Evolutionary conservation across 2,888 invertebrate species (phyloP).

Genomic region (Andrena haemorrhoa): DNA sequence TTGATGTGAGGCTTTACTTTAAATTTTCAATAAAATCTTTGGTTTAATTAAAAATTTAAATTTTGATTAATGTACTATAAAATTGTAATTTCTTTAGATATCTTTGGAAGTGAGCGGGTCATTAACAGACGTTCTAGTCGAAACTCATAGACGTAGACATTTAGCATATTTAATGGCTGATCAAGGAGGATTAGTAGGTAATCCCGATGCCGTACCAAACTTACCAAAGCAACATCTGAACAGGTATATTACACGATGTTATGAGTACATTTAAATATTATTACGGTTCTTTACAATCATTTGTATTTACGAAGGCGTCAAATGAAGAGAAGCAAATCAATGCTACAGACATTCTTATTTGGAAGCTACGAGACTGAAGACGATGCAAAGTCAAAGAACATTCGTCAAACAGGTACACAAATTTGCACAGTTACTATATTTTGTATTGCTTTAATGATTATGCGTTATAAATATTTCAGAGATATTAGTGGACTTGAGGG

Average conservation of each 20-base stretch:
- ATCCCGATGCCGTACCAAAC: conserved; percentile 95
- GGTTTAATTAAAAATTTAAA: too few relatives aligned
- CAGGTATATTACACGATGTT: conserved; percentile 84
- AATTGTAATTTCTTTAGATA: conserved; percentile 84
- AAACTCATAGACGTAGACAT: conserved; percentile 96
- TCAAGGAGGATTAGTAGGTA: conserved; percentile 96
- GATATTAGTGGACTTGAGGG: conserved; percentile 98
- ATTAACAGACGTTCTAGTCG: conserved; percentile 93
- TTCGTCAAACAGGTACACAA: conserved; percentile 92
- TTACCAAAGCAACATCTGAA: conserved; percentile 96
- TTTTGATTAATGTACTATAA: not conserved
- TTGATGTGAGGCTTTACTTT: conserved; percentile 87
- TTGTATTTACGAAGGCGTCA: conserved; percentile 88
- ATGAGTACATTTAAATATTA: not conserved
- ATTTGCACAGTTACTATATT: not conserved
- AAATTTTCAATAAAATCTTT: not conserved
- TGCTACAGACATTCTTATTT: conserved; percentile 94
- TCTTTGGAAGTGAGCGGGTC: conserved; percentile 92
- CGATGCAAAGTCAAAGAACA: conserved; percentile 97
- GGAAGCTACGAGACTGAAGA: conserved; percentile 92
- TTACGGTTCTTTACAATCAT: conserved; percentile 30
- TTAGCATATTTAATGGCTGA: conserved; percentile 98
- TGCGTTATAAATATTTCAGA: conserved; percentile 85
- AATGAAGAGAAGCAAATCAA: conserved; percentile 95
- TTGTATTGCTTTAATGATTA: conserved; percentile 12